Conservation (phyloP, 2,797 vertebrate genomes). For the Xenentodon cancila region DNA sequence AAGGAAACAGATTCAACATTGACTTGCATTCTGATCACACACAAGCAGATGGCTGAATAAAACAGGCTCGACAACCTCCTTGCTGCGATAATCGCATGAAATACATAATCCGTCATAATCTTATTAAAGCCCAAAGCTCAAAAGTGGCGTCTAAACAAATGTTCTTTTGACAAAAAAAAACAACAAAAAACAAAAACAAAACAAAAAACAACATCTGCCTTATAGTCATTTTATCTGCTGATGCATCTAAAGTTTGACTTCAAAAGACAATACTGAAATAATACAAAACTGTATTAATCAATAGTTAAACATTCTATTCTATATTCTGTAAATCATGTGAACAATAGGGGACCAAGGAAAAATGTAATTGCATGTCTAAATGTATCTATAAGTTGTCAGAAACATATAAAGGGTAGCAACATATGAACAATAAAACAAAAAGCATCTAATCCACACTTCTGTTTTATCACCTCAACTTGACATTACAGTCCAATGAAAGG, state of each 20-base stretch:
- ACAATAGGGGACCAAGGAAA: too few species aligned
- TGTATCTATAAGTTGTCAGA: not conserved
- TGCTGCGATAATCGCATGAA: slow-evolving; percentile 28
- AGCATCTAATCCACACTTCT: too few species aligned
- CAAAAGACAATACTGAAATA: too few species aligned
- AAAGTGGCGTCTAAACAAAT: slow-evolving; percentile 3
- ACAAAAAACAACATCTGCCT: not conserved
- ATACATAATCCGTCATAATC: not conserved
- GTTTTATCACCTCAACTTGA: too few species aligned
- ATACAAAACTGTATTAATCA: too few species aligned
- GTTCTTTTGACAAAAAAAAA: not conserved
- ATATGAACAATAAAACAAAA: too few species aligned
- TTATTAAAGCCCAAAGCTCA: slow-evolving; percentile 13
- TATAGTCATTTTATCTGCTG: too few species aligned
- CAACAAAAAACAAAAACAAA: not conserved
- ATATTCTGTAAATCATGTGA: too few species aligned
- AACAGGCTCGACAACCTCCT: slow-evolving; percentile 18
- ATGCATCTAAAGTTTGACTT: not conserved
- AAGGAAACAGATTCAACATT: slow-evolving; percentile 5
- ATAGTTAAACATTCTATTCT: too few species aligned
- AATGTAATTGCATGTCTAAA: not conserved
- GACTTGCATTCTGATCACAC: slow-evolving; percentile 26
- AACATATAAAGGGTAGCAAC: too few species aligned
- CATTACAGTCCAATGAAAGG: not conserved
- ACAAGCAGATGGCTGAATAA: slow-evolving; percentile 19